Evolutionary conservation across 37 sponge, comb jelly and placozoan genomes (phyloP).

Genomic region (Spongilla lacustris): DNA sequence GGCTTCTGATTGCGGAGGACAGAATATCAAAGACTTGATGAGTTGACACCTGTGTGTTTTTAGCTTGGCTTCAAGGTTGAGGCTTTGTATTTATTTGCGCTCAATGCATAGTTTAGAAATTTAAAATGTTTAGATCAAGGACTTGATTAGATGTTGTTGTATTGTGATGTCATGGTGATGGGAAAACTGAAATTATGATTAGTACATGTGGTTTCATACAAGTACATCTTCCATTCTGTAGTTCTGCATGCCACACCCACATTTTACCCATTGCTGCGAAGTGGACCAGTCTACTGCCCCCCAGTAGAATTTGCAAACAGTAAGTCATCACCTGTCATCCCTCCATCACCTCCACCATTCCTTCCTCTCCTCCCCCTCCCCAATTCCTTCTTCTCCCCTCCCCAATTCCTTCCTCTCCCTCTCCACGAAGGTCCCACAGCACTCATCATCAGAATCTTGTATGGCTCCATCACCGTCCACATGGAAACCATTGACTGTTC

Average conservation of each 20-base stretch:
- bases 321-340: neutral
- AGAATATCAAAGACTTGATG: no score
- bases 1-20: no score
- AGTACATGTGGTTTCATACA: no score
- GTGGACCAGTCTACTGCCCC: slow-evolving; percentile 45
- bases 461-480: slow-evolving; percentile 71
- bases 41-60: no score
- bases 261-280: slow-evolving; percentile 39
- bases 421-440: slow-evolving; percentile 36
- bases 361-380: neutral
- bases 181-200: no score
- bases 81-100: no score
- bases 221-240: neutral
- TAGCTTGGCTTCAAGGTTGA: no score
- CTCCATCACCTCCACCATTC: neutral
- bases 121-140: no score
- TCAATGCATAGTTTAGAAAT: no score
- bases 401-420: neutral
- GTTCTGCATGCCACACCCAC: slow-evolving; percentile 1
- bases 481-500: slow-evolving; percentile 65
- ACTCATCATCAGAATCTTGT: slow-evolving; percentile 43
- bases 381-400: neutral
- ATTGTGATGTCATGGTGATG: no score
- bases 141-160: no score
- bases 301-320: slow-evolving; percentile 45